phyloP scores from a whole-genome alignment of 2,888 invertebrate species.

The Rhogogaster chlorosoma region DNA sequence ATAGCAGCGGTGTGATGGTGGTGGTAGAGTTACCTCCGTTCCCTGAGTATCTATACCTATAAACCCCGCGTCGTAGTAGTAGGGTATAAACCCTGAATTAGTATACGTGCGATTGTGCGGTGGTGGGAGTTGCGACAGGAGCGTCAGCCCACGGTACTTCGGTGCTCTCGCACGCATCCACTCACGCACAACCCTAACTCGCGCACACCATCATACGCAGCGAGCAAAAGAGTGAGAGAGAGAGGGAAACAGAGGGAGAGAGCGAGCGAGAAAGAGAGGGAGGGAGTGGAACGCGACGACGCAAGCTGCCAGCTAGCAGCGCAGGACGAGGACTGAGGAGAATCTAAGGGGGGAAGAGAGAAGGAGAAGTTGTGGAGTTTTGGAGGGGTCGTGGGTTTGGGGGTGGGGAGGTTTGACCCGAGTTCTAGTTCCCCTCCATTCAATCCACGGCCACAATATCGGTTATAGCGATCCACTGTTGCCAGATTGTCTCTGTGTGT shows the following conservation, averaged over 20 bases:
- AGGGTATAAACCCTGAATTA: background rate
- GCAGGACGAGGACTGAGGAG: constrained; percentile 55
- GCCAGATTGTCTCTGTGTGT: constrained; percentile 69
- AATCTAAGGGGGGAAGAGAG: constrained; percentile 61
- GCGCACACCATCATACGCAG: constrained; percentile 49
- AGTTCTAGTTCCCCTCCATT: constrained; percentile 77
- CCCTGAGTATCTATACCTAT: constrained; percentile 5
- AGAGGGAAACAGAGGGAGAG: constrained; percentile 49
- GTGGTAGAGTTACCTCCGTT: constrained; percentile 47
- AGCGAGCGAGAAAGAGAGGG: constrained; percentile 56
- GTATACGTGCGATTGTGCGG: constrained; percentile 36
- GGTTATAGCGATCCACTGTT: constrained; percentile 76
- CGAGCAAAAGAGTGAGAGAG: constrained; percentile 49
- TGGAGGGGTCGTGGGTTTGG: constrained; percentile 46
- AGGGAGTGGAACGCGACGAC: constrained; percentile 52
- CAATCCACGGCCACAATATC: constrained; percentile 76
- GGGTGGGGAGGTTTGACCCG: constrained; percentile 75
- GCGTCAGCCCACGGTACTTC: constrained; percentile 46
- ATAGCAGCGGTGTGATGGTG: constrained; percentile 36
- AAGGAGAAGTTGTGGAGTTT: constrained; percentile 58
- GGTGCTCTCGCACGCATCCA: constrained; percentile 56
- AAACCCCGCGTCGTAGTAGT: background rate
- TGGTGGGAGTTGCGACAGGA: constrained; percentile 51
- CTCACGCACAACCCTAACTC: constrained; percentile 43
- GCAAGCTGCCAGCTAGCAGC: constrained; percentile 46